phyloP scores from a whole-genome alignment of 1,140 invertebrate genomes.

The Limonius californicus region DNA sequence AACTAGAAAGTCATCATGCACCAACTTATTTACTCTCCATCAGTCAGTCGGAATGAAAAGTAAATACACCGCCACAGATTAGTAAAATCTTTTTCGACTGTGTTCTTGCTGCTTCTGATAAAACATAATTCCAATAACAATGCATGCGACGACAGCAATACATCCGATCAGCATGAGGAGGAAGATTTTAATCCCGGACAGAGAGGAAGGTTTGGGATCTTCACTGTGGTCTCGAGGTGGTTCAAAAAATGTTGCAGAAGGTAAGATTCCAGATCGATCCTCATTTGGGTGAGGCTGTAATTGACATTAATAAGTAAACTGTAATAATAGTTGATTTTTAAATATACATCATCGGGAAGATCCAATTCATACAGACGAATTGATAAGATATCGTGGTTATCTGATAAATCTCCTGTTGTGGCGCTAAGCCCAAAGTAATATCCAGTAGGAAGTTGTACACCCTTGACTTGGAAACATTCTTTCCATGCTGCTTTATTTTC shows the following conservation, averaged over 20 bases:
- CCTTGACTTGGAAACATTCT: conserved; percentile 86
- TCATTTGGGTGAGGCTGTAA: conserved; percentile 59
- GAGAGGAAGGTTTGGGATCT: conserved; percentile 74
- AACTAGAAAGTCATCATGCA: neutral
- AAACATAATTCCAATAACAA: conserved; percentile 83
- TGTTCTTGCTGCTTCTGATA: conserved; percentile 90
- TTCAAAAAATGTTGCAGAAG: conserved; percentile 77
- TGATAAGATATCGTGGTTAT: conserved; percentile 95
- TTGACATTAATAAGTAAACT: neutral
- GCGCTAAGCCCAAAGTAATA: conserved; percentile 94
- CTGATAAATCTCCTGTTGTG: conserved; percentile 93
- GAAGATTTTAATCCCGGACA: conserved; percentile 86
- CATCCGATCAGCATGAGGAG: conserved; percentile 77
- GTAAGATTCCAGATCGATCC: conserved; percentile 71
- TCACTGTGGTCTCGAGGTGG: conserved; percentile 83
- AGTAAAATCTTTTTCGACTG: conserved; percentile 88
- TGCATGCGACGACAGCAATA: conserved; percentile 70
- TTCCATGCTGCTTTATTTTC: conserved; percentile 91
- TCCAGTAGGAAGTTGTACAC: conserved; percentile 88
- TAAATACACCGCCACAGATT: conserved; percentile 24
- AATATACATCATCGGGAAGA: conserved; percentile 63
- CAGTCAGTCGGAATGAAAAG: neutral
- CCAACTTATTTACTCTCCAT: neutral
- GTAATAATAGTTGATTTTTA: neutral
- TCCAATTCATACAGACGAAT: conserved; percentile 90